Conservation (phyloP, 2,797 vertebrate species). For the Lagorchestes hirsutus region DNA sequence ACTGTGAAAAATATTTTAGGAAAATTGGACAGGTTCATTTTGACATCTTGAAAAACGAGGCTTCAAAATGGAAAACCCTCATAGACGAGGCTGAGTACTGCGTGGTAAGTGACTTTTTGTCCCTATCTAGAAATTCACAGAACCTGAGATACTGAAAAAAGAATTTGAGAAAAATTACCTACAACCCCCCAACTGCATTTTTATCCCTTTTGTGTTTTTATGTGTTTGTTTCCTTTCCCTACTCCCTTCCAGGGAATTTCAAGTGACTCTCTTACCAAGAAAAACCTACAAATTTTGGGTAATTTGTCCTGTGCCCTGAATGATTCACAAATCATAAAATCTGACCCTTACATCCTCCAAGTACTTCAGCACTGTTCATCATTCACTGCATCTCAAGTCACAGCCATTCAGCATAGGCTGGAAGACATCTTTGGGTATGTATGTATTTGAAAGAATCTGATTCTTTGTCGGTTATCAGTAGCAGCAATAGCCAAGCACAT, state of each 20-base stretch:
- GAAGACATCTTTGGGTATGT: slow-evolving; percentile 57
- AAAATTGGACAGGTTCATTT: slow-evolving; percentile 52
- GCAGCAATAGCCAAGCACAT: background rate
- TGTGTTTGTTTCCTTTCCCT: background rate
- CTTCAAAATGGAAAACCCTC: slow-evolving; percentile 25
- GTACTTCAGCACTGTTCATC: slow-evolving; percentile 49
- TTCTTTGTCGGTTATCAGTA: background rate
- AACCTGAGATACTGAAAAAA: background rate
- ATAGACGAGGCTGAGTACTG: slow-evolving; percentile 41
- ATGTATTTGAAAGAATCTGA: background rate
- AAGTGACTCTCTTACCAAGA: slow-evolving; percentile 3
- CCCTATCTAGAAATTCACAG: background rate
- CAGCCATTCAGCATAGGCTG: slow-evolving; percentile 50
- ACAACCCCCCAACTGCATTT: background rate
- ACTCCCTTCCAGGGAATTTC: slow-evolving; percentile 33
- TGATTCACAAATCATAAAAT: slow-evolving; percentile 24
- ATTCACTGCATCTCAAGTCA: slow-evolving; percentile 33
- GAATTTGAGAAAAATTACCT: background rate
- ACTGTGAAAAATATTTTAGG: slow-evolving; percentile 50
- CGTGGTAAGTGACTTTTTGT: background rate
- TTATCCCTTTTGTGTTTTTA: background rate
- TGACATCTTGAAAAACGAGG: slow-evolving; percentile 15
- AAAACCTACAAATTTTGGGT: slow-evolving; percentile 45
- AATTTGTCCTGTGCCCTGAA: slow-evolving; percentile 56
- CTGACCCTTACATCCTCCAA: slow-evolving; percentile 51